Base-by-base conservation (phyloP, 1,140 invertebrate genomes). In the Drosophila yakuba region DNA sequence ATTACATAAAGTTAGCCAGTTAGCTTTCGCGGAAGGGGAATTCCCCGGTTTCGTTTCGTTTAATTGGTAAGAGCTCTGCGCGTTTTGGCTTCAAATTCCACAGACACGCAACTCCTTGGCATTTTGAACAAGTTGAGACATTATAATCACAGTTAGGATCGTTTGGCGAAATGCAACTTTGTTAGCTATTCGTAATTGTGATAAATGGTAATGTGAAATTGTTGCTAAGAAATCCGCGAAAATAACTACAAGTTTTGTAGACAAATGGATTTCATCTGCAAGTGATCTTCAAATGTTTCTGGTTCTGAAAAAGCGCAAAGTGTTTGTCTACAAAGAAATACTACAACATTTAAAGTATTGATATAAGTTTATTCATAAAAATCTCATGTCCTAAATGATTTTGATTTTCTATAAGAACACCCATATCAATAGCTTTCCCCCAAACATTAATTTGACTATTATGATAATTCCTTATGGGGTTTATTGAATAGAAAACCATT, bases 71-170 rank as follows among this genome's bases (percentile, higher is more conserved):
- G 68, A 71, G 50, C 54, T 71, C 67, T 25, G 10, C 44, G 23
- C 44, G 23, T 28, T 67, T 59, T n/a, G 32, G 62, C 44, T 59
- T 47, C 61, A 54, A 64, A 75, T 57, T 61, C 71, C 52, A 32
- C 39, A 74, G 52, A 50, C 59, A 75, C 71, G 71, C 72, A 74
- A 74, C 38, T 69, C 63, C 44, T 54, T 45, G 55, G 57, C 67
- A 74, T 67, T 71, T 81, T 78, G 60, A 68, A 78, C 83, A 81
- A 85, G 78, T 86, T 78, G 38, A 68, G 82, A 78, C 78, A 86
- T 80, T 64, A 67, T 56, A 75, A 61, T 23, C 63, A 82, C 82
- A 75, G 81, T 85, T 86, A 85, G 66, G 23, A 75, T 45, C 55
- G 52, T 55, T 74, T 62, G 68, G 47, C 23, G 44, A 25, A 51